Base-by-base conservation (phyloP, 2,888 invertebrate species). In the Coremacera marginata region DNA sequence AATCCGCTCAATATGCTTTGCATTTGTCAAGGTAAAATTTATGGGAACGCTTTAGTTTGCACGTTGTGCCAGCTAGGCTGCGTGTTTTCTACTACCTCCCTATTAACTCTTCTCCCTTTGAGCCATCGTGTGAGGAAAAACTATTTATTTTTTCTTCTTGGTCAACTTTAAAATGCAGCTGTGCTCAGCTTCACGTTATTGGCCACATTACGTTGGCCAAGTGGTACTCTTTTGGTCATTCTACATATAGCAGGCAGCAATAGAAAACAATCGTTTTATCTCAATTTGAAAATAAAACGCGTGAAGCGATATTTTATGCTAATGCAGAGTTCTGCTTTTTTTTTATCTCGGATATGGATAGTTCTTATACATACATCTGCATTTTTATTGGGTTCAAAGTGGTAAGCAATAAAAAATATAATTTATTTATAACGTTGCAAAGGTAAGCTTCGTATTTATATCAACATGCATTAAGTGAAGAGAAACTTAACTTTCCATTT, bases 1-100 rank as follows among this genome's bases (percentile, higher is more conserved):
- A 74, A 74, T 74, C 37, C 74, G 37, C 67, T 74, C 52, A 74
- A 74, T 74, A 67, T 37, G 67, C 55, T 65, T 55, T 67, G 74
- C 74, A 74, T 74, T 74, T 74, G 74, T 74, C 74, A 74, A 67
- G 67, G 25, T 27, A 44, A 22, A 74, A 74, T 74, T 74, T 74
- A 74, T 67, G 74, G 37, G 37, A 37, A 74, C 65, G 65, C 67
- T 67, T 67, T n/a, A 55, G 37, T 55, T 25, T 74, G 65, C 55
- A 52, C 52, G 55, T 44, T 60, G 25, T 22, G 25, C 60, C 25
- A 22, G 25, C 60, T 11, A 60, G 25, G 14, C 25, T 60, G 25
- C 25, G 14, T 27, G 25, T 14, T 60, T 25, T 5, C 1, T 14
- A 27, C 1, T 14, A 27, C 27, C 25, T 27, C 25, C 60, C 16